Evolutionary conservation across 2,113 vertebrate species (phyloP), one percentile per base, ranked within the genome.

Genomic region (Sinosuthora webbiana): DNA sequence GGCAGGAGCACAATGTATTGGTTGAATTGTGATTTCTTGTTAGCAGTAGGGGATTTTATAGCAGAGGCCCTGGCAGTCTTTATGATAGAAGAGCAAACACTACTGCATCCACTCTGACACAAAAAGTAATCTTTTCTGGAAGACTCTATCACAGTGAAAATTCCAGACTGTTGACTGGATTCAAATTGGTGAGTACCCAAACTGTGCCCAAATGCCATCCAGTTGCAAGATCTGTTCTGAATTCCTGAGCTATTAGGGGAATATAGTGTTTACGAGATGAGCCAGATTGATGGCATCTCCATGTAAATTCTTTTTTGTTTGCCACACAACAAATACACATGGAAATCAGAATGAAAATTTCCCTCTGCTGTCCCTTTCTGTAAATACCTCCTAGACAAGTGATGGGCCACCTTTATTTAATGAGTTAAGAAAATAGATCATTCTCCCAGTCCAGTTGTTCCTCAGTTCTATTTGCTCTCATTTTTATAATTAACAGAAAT

Each of bases 81-180:
- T 84, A 42, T 65, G 80, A 90, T 37, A 28, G 67, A 91, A 45
- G 27, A 92, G 52, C 75, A 91, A 95, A 82, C 87, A 83, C 56
- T 39, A 63, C 30, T 87, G 75, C 77, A 71, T 75, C 64, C 64
- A 69, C 42, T 87, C 62, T 95, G 80, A 89, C 83, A 92, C 87
- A 92, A 94, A 82, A 94, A 94, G 60, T 71, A 91, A 94, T 95
- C 4, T 78, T 81, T 94, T 91, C 89, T 96, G 91, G 91, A 90
- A 95, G 69, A 73, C 42, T 47, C n/a, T 47, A 80, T 71, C 56
- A 57, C 62, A 87, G 78, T 63, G 56, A 86, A 93, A 90, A 86
- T 63, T 92, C 79, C 79, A 92, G 76, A 41, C 64, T 81, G 70
- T 71, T 3, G 30, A 83, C 76, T 45, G 49, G 64, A 78, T 81